These are phyloP conservation scores for Antigone vipio DNA, from an alignment of 2,113 vertebrate species.

Conservation along the genomic window DNA sequence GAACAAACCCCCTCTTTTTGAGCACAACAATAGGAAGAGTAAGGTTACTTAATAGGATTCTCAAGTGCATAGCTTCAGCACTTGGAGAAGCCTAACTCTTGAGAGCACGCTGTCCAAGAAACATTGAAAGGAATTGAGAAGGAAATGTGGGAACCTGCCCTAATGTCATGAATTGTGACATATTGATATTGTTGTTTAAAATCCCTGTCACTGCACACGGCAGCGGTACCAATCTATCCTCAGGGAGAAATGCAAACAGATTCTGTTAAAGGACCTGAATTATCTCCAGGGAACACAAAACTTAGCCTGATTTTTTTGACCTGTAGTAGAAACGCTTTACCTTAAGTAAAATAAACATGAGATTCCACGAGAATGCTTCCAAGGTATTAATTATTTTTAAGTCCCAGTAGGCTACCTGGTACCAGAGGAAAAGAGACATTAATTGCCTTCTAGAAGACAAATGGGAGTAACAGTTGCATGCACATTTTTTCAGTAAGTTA, in stretches of 20 bases:
- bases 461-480: neutral
- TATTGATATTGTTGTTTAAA: neutral
- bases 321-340: neutral
- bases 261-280: neutral
- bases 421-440: neutral
- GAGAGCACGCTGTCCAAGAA: neutral
- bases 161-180: neutral
- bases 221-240: neutral
- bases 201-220: neutral
- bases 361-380: neutral
- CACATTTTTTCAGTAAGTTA: neutral
- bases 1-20: neutral
- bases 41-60: neutral
- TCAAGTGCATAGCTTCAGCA: neutral
- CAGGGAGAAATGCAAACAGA: neutral
- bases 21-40: neutral
- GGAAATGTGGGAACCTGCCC: neutral
- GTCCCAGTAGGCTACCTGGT: neutral
- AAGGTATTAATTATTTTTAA: neutral
- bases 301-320: neutral
- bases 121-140: neutral
- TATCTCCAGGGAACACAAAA: neutral
- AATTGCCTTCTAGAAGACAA: slow-evolving; percentile 8
- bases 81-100: neutral
- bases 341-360: neutral